Conservation (phyloP, 2,113 vertebrate species). For the Dasyprocta punctata region DNA sequence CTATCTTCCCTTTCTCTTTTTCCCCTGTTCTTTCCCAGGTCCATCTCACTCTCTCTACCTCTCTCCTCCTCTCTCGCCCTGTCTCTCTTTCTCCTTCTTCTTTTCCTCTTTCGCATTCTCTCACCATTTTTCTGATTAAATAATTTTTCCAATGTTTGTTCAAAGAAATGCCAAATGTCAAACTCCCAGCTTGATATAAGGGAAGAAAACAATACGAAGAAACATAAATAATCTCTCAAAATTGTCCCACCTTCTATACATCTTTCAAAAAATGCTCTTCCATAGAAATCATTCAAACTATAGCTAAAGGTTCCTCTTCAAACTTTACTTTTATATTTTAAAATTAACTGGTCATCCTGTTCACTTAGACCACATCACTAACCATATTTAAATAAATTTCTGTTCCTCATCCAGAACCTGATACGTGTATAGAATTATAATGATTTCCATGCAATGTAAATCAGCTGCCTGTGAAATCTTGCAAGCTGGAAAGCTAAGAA, state of each 20-base stretch:
- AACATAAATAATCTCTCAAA: background rate
- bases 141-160: background rate
- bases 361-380: background rate
- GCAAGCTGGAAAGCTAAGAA: background rate
- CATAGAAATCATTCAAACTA: background rate
- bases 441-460: background rate
- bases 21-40: rapidly evolving
- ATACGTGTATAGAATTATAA: background rate
- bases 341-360: background rate
- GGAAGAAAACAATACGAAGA: background rate
- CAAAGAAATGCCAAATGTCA: background rate
- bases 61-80: too few relatives aligned
- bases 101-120: background rate
- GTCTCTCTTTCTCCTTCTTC: too few relatives aligned
- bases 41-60: too few relatives aligned
- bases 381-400: background rate
- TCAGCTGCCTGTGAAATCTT: background rate
- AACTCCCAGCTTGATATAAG: background rate
- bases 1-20: background rate
- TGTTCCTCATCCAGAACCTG: background rate
- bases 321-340: conserved; percentile 18
- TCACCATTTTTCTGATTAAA: background rate
- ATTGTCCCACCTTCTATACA: background rate
- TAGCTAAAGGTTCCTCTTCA: background rate
- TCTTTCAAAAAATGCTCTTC: background rate